Percentiles rank a stretch among this genome's conserved stretches.
Conservation (phyloP, 2,113 vertebrate species). For the Opisthocomus hoazin region DNA sequence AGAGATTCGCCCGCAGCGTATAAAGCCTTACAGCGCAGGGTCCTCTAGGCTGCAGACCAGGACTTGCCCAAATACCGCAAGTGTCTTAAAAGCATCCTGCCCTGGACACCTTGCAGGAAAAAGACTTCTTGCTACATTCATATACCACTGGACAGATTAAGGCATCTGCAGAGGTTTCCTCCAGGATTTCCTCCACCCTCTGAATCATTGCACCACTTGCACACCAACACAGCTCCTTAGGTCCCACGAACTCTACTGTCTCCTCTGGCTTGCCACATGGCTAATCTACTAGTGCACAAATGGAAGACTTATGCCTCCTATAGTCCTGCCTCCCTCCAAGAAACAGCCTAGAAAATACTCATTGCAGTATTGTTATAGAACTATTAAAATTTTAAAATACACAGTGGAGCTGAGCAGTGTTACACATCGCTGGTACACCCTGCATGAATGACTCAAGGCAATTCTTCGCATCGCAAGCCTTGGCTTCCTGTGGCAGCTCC, state of each 20-base stretch:
- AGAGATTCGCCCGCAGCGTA: background rate
- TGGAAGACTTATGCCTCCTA: background rate
- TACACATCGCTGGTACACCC: background rate
- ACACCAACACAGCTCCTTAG: background rate
- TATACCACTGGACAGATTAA: background rate
- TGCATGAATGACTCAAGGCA: background rate
- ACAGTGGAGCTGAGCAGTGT: fast-evolving
- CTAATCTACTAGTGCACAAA: background rate
- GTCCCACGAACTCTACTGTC: background rate
- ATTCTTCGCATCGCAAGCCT: fast-evolving
- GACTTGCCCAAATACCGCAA: background rate
- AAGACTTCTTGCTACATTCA: background rate
- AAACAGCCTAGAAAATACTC: background rate
- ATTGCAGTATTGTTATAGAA: fast-evolving
- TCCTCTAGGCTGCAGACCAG: background rate
- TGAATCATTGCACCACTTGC: background rate
- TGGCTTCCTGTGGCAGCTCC: background rate
- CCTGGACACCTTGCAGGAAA: background rate
- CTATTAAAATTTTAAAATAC: background rate
- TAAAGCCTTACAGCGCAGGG: background rate
- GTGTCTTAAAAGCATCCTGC: background rate
- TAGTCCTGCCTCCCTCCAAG: background rate
- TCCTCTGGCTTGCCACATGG: background rate
- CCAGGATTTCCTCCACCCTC: background rate
- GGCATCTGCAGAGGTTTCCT: background rate